Conservation (phyloP, 2,797 vertebrate species). For the Microctenopoma stevenorrisi region DNA sequence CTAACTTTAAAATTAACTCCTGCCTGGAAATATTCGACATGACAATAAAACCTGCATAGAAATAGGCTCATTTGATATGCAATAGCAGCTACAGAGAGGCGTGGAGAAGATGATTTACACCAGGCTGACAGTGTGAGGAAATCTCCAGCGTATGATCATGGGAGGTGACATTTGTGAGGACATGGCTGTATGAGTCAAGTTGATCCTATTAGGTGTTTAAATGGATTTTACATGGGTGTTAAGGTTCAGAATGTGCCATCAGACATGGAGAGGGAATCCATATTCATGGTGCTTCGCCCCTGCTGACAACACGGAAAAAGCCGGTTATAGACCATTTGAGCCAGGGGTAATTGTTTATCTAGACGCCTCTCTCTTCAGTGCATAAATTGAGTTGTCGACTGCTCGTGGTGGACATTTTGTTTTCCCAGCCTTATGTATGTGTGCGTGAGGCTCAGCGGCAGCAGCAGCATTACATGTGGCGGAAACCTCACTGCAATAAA, state of each 20-base stretch:
- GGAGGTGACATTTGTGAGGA: conserved; percentile 71
- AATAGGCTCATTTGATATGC: conserved; percentile 30
- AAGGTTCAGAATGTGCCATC: conserved; percentile 77
- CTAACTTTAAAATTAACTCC: conserved; percentile 49
- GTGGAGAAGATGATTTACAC: conserved; percentile 44
- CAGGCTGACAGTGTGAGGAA: conserved; percentile 17
- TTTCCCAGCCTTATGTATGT: conserved; percentile 50
- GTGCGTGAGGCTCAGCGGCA: conserved; percentile 10
- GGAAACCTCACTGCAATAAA: conserved; percentile 70
- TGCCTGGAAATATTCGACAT: neutral
- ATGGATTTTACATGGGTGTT: conserved; percentile 85
- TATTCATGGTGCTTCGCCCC: conserved; percentile 75
- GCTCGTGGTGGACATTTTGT: conserved; percentile 79
- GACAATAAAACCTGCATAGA: conserved; percentile 1
- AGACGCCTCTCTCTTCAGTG: conserved; percentile 63
- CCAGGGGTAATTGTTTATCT: conserved; percentile 80
- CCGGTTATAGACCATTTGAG: conserved; percentile 73
- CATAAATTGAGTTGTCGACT: conserved; percentile 79
- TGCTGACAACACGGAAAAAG: conserved; percentile 55
- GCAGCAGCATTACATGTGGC: conserved; percentile 50
- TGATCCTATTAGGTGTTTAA: conserved; percentile 85
- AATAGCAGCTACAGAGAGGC: conserved; percentile 5
- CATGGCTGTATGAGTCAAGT: conserved; percentile 68
- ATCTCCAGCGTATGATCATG: conserved; percentile 48
- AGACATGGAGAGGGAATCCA: conserved; percentile 75